Conservation (phyloP, 2,797 vertebrate species). For the Saguinus oedipus region DNA sequence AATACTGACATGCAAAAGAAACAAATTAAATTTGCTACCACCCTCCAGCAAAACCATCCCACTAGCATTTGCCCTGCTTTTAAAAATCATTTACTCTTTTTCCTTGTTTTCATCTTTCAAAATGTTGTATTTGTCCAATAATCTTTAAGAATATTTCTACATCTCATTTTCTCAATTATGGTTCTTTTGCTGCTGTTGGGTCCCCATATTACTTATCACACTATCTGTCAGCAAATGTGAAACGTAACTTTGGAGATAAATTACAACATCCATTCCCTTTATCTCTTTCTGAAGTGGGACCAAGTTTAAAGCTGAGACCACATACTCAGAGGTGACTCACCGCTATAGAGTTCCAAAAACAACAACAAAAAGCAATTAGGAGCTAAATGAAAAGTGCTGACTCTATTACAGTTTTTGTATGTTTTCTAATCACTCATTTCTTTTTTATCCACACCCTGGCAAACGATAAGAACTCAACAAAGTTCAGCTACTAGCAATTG, state of each 20-base stretch:
- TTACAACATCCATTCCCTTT: not conserved
- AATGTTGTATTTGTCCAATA: not conserved
- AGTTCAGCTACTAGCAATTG: not conserved
- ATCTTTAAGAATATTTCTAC: conserved; percentile 22
- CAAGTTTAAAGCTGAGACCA: conserved; percentile 34
- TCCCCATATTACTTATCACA: not conserved
- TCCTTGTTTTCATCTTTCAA: conserved; percentile 20
- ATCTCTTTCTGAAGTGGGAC: not conserved
- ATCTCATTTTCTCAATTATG: not conserved
- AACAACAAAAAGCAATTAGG: not conserved
- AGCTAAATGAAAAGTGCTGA: not conserved
- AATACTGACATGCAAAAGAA: conserved; percentile 64
- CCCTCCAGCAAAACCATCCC: not conserved
- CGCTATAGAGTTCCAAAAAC: not conserved
- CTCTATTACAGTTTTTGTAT: not conserved
- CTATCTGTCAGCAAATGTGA: not conserved
- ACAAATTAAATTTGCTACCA: conserved; percentile 41
- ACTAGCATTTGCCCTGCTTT: not conserved
- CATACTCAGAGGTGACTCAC: conserved; percentile 7
- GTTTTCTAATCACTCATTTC: not conserved
- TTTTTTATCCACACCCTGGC: not conserved
- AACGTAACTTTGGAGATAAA: not conserved
- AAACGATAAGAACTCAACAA: conserved; percentile 25
- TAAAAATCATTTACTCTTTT: not conserved
- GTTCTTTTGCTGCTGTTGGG: not conserved